A percentile compares a stretch with the other conserved stretches of the same genome.
These are phyloP conservation scores for Oncorhynchus mykiss DNA, from an alignment of 2,113 vertebrate genomes.

Conservation along the genomic window DNA sequence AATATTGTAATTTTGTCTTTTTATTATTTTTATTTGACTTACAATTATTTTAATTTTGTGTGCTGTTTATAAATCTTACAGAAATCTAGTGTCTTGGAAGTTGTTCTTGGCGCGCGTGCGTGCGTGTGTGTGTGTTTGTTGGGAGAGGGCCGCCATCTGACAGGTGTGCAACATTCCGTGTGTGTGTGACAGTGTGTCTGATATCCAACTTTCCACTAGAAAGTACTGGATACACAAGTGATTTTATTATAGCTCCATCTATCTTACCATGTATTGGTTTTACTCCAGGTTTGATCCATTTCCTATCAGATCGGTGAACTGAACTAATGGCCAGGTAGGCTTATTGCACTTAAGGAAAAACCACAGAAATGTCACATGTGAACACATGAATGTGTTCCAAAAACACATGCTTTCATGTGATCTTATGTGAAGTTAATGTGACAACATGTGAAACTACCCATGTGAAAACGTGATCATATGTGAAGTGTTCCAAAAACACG, in stretches of 20 bases:
- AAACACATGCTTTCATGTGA: too few relatives aligned
- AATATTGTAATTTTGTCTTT: conserved; percentile 52
- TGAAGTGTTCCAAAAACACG: too few relatives aligned
- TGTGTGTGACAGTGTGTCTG: too few relatives aligned
- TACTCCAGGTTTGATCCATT: neutral
- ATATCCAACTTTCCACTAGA: too few relatives aligned
- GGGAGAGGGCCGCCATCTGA: neutral
- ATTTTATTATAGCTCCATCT: too few relatives aligned
- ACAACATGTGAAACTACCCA: too few relatives aligned
- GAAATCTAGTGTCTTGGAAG: conserved; percentile 21
- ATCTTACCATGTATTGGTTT: too few relatives aligned
- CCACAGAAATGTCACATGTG: too few relatives aligned
- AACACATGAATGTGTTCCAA: too few relatives aligned
- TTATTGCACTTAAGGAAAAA: neutral
- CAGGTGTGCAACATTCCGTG: neutral
- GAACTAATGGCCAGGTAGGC: neutral
- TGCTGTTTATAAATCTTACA: conserved; percentile 56
- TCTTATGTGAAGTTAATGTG: too few relatives aligned
- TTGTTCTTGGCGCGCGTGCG: neutral
- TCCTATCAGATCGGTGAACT: neutral
- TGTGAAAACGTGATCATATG: too few relatives aligned
- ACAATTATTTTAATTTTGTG: conserved; percentile 45
- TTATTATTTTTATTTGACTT: conserved; percentile 38
- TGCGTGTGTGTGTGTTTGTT: neutral
- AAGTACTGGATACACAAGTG: too few relatives aligned